Conservation (phyloP, 2,797 vertebrate species). For the Melanotaenia trifasciata region DNA sequence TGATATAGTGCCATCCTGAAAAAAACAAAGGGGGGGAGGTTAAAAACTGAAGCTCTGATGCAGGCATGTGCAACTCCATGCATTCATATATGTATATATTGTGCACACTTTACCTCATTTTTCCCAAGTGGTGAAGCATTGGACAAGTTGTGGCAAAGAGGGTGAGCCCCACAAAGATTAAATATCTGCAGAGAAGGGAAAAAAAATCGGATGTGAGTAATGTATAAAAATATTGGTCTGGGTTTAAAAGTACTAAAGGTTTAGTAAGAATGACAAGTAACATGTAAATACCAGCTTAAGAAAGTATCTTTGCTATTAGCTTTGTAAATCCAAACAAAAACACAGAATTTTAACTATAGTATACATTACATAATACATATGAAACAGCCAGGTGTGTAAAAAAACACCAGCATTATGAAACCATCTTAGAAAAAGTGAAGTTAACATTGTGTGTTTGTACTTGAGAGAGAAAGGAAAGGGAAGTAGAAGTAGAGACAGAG, state of each 20-base stretch:
- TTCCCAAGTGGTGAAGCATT: neutral
- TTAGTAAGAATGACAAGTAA: neutral
- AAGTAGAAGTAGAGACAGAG: conserved; percentile 48
- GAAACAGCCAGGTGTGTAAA: neutral
- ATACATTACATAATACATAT: neutral
- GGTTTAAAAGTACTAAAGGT: conserved; percentile 20
- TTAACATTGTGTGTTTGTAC: conserved; percentile 16
- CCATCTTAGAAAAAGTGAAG: conserved; percentile 42
- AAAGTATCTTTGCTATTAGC: neutral
- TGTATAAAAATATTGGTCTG: neutral
- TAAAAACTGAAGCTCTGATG: neutral
- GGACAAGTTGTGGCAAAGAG: conserved; percentile 39
- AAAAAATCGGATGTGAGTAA: neutral
- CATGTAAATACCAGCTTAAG: neutral
- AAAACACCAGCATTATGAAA: conserved; percentile 24
- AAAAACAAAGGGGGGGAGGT: conserved; percentile 1
- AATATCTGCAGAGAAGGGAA: conserved; percentile 28
- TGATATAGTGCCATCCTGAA: conserved; percentile 41
- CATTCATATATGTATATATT: accelerated
- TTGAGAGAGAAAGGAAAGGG: conserved; percentile 44
- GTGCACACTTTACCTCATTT: conserved; percentile 38
- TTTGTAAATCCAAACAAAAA: neutral
- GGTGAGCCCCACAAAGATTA: neutral
- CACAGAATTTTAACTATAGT: neutral
- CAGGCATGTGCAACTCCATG: neutral